Base-by-base conservation (phyloP, 2,113 vertebrate genomes). In the Hippocampus zosterae region DNA sequence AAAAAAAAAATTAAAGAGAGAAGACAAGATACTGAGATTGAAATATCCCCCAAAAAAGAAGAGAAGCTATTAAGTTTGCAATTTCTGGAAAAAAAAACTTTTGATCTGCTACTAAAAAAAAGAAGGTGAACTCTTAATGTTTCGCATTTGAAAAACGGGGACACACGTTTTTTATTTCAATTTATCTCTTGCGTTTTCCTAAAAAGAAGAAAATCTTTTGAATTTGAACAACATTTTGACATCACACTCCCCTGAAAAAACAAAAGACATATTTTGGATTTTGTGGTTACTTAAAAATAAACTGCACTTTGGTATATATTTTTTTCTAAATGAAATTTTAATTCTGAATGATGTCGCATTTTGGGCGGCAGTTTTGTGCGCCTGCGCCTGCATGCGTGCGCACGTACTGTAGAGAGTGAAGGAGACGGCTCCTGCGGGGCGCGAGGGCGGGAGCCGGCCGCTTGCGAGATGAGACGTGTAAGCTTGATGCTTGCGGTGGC, bases 401-500 rank as follows among this genome's bases (percentile, higher is more conserved):
- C 68, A 57, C 69, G 33, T 27, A 27, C 25, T 27, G 25, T 72
- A 76, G 79, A 87, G 81, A 85, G 85, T 82, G 80, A 84, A 81
- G 74, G 59, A 84, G 79, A 62, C 77, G 59, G 69, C 62, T 53
- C 64, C 48, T 68, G 40, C 27, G 29, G 57, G 41, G 41, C 53
- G 27, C 3, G 15, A 57, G 61, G 41, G 61, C 40, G 66, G 70
- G 63, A 56, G 68, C 60, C 25, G 71, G 68, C 65, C 37, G 33
- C 66, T 67, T 65, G 72, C 48, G 80, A 81, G 81, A 81, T 86
- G 84, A 87, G 84, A 85, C 56, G 50, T 73, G 85, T 91, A 89
- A 90, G 79, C 80, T 82, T 90, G 84, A 67, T 76, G 84, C 79
- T 83, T 82, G 85, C 74, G 15, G 71, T 81, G 85, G 85, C 77